These are phyloP conservation scores for Dione juno DNA, from an alignment of 2,888 invertebrate genomes.

Conservation along the genomic window DNA sequence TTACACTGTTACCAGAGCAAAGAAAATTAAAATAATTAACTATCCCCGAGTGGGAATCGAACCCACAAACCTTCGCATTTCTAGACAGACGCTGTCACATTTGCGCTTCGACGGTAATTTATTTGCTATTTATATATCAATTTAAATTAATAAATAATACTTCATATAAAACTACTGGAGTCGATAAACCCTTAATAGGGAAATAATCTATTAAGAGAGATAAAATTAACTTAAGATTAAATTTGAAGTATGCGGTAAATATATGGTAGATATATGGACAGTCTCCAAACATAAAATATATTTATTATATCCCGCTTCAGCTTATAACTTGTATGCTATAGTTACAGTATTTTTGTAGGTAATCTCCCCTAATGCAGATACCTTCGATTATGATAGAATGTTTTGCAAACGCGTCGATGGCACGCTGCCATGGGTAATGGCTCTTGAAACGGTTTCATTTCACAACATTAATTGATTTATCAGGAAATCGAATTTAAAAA, in stretches of 20 bases:
- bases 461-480: constrained; percentile 54
- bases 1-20: no score
- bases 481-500: constrained; percentile 27
- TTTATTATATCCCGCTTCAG: constrained; percentile 17
- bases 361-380: constrained; percentile 53
- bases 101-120: no score
- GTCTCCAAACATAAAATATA: no score
- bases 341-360: constrained; percentile 54
- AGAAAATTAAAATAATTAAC: no score
- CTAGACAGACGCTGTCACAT: no score
- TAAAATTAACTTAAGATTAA: no score
- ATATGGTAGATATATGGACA: background rate
- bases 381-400: constrained; percentile 63
- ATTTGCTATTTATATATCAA: background rate
- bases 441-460: constrained; percentile 56
- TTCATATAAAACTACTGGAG: background rate
- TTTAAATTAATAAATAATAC: background rate
- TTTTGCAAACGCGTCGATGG: constrained; percentile 56
- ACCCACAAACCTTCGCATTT: no score
- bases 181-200: no score
- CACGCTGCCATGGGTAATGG: constrained; percentile 57
- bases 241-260: no score
- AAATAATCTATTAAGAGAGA: no score
- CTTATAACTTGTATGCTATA: constrained; percentile 45
- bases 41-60: no score